Base-by-base conservation (phyloP, 2,113 vertebrate genomes). In the Thalassoma bifasciatum region DNA sequence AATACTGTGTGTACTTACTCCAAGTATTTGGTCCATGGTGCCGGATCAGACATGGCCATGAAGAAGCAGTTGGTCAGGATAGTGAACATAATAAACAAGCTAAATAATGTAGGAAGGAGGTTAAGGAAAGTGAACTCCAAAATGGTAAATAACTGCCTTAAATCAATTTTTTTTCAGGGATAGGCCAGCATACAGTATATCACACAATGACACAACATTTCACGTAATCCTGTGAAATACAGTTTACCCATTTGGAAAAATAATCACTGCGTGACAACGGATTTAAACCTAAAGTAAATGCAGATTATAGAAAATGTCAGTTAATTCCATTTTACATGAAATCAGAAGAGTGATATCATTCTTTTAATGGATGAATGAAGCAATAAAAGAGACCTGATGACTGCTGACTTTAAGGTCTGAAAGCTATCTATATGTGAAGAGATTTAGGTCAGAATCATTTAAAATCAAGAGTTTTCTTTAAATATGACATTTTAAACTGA, bases 41-140 rank as follows among this genome's bases (percentile, higher is more conserved):
- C 94, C 36, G 96, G 96, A 66, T 99, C 98, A 0, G 95, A 96
- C 93, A 97, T 96, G 63, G 98, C 96, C 98, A 99, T 99, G 94
- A 99, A 99, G 91, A 94, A 97, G 56, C 98, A 99, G 92, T 99
- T 99, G 88, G 98, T 99, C 88, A 99, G 92, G 89, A 99, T 99
- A 79, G 98, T 99, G 93, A 95, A 99, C 98, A 99, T 99, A 87
- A 99, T 99, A 82, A 99, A 97, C 91, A 98, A 92, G 93, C 95
- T 99, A 92, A 99, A 99, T 88, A 99, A 96, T 72, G 93, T 99
- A 77, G 72, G 34, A 1, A 1, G 0, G 7, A 0, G 21, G 94
- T 98, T 94, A 97, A 98, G 96, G 95, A 91, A 89, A 68, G 34
- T 46, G n/a, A 7, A 11, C 3, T 42, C 26, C 24, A n/a, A 50